These are phyloP conservation scores for Pseudachorutes palmiensis DNA, from an alignment of 1,140 invertebrate species.

Conservation along the genomic window DNA sequence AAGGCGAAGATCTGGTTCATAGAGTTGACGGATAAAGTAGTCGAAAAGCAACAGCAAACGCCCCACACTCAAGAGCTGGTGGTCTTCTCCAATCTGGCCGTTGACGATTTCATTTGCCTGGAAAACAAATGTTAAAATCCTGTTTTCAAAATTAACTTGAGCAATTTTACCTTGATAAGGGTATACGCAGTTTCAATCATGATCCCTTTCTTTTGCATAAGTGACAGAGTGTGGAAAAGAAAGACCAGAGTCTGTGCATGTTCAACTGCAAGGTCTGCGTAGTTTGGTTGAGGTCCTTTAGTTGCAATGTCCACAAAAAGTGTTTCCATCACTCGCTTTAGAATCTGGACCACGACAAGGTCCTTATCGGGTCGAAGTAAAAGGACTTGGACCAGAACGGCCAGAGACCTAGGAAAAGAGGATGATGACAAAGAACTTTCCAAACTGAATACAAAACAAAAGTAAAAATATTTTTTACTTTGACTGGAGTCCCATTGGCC, in stretches of 20 bases:
- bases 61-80: constrained; percentile 64
- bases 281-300: constrained; percentile 45
- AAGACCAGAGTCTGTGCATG: constrained; percentile 88
- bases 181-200: constrained; percentile 54
- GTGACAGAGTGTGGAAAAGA: constrained; percentile 83
- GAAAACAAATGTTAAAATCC: constrained; percentile 18
- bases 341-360: constrained; percentile 76
- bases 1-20: constrained; percentile 54
- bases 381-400: constrained; percentile 63
- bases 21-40: constrained; percentile 89
- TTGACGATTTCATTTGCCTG: constrained; percentile 23
- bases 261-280: constrained; percentile 86
- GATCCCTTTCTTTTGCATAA: constrained; percentile 94
- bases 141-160: constrained; percentile 10
- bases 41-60: constrained; percentile 82
- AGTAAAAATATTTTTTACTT: not conserved
- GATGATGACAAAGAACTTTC: not conserved
- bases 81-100: constrained; percentile 35
- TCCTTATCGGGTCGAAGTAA: constrained; percentile 78
- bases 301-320: constrained; percentile 64
- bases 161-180: constrained; percentile 38
- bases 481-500: constrained; percentile 70
- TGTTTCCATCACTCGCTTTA: constrained; percentile 78
- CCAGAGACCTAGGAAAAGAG: constrained; percentile 59
- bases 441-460: not conserved